Percentiles rank a stretch among this genome's conserved stretches.
Conservation (phyloP, 2,797 vertebrate genomes). For the Syngnathus rostellatus region DNA sequence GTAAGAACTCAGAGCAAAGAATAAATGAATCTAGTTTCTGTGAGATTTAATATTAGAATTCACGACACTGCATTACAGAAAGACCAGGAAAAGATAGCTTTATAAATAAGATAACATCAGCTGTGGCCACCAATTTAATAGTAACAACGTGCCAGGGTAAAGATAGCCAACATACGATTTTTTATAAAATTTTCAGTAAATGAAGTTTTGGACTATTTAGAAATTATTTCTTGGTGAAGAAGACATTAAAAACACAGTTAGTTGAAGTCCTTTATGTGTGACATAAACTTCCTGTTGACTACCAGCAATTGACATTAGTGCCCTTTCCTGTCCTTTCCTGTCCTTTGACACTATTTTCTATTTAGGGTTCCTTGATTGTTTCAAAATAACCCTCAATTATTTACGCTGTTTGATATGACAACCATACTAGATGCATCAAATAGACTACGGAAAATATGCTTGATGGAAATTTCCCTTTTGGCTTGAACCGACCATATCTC, state of each 20-base stretch:
- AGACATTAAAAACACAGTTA: neutral
- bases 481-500: neutral
- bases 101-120: no score
- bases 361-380: neutral
- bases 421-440: neutral
- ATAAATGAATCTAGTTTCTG: no score
- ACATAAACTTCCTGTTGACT: neutral
- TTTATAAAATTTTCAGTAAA: neutral
- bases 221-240: neutral
- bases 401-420: neutral
- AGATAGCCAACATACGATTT: no score
- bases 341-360: neutral
- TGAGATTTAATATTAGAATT: no score
- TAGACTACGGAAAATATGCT: neutral
- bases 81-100: no score
- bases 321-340: neutral
- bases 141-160: no score
- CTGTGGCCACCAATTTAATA: no score
- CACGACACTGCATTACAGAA: no score
- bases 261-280: neutral
- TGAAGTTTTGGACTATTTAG: neutral
- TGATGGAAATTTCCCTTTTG: conserved; percentile 2
- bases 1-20: no score
- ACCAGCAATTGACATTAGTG: neutral
- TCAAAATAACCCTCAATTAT: neutral